A percentile compares a stretch with the other conserved stretches of the same genome.
phyloP scores from a whole-genome alignment of 2,888 invertebrate genomes.

The Chymomyza procnemis region DNA sequence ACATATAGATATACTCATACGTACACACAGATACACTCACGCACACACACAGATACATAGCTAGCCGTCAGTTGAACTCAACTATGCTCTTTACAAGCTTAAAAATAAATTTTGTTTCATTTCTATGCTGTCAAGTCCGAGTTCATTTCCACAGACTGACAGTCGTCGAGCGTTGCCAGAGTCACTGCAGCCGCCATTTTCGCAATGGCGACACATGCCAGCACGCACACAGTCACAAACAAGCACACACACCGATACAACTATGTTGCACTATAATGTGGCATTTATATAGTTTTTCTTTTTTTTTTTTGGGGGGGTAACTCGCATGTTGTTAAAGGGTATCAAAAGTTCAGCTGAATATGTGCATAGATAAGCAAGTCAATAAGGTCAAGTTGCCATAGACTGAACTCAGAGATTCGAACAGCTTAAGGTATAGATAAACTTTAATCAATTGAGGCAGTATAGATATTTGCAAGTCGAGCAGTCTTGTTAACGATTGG shows the following conservation, averaged over 20 bases:
- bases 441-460: too few species aligned
- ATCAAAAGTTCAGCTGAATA: too few species aligned
- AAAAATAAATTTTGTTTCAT: slow-evolving; percentile 59
- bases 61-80: slow-evolving; percentile 53
- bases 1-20: not conserved
- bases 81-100: slow-evolving; percentile 65
- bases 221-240: not conserved
- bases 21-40: not conserved
- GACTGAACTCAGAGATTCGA: too few species aligned
- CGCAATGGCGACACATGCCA: slow-evolving; percentile 1
- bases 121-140: slow-evolving; percentile 41
- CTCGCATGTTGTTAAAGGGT: too few species aligned
- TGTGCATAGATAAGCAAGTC: too few species aligned
- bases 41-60: not conserved
- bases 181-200: not conserved
- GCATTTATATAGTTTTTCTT: slow-evolving; percentile 2
- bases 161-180: not conserved
- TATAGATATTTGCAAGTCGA: too few species aligned
- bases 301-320: too few species aligned
- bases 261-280: not conserved
- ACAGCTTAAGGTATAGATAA: too few species aligned
- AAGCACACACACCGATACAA: slow-evolving; percentile 2
- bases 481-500: too few species aligned
- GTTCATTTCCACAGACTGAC: slow-evolving; percentile 32
- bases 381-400: too few species aligned